Conservation (phyloP, 2,113 vertebrate species). For the Pelecanus crispus region DNA sequence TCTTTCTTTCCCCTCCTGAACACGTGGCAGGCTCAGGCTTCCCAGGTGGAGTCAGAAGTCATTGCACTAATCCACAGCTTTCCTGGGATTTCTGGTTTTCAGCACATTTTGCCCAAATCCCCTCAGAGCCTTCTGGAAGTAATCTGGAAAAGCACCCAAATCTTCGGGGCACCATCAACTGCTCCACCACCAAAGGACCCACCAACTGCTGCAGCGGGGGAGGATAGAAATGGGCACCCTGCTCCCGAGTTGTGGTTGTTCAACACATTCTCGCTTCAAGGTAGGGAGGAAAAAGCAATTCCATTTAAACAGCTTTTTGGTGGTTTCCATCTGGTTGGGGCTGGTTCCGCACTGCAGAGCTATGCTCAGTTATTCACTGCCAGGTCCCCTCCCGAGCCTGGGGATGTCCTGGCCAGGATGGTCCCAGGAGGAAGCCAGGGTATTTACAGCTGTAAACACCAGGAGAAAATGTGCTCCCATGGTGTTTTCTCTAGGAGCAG, state of each 20-base stretch:
- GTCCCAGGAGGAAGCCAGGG: background rate
- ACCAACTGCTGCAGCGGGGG: background rate
- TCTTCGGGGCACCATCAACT: background rate
- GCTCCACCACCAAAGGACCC: background rate
- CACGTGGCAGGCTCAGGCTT: background rate
- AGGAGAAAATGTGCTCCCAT: background rate
- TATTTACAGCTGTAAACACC: background rate
- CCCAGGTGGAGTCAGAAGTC: background rate
- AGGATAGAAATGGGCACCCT: background rate
- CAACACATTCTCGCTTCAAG: background rate
- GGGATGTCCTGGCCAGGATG: background rate
- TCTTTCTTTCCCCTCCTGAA: background rate
- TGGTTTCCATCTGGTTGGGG: background rate
- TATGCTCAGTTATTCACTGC: background rate
- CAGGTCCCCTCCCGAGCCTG: background rate
- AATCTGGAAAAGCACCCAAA: background rate
- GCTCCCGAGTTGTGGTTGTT: background rate
- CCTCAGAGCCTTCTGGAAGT: background rate
- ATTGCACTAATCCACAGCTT: background rate
- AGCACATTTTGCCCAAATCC: background rate
- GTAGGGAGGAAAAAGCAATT: background rate
- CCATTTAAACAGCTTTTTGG: background rate
- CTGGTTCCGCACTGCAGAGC: background rate
- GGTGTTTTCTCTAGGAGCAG: background rate
- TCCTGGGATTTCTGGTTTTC: background rate